Conservation (phyloP, 2,113 vertebrate genomes). For the Bos javanicus region DNA sequence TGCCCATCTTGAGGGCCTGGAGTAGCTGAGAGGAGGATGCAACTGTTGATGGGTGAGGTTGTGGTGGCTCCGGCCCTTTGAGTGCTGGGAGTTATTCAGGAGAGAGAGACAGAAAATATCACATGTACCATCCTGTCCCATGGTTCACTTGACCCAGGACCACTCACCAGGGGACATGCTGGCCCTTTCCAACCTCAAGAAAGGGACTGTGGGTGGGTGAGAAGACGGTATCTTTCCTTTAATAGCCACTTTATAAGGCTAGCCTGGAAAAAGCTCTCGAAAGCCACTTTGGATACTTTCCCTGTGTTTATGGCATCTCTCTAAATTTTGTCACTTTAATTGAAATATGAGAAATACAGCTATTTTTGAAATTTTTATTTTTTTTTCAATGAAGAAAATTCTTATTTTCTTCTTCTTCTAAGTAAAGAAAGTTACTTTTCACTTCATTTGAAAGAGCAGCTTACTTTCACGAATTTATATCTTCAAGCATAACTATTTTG, state of each 20-base stretch:
- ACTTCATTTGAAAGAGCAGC: not conserved
- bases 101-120: not conserved
- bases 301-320: not conserved
- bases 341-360: not conserved
- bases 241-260: not conserved
- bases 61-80: not conserved
- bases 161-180: too few relatives aligned
- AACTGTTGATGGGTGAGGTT: not conserved
- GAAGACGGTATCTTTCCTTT: not conserved
- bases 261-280: not conserved
- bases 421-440: not conserved
- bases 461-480: not conserved
- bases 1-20: not conserved
- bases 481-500: not conserved
- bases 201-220: not conserved
- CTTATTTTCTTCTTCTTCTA: not conserved
- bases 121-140: not conserved
- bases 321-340: not conserved
- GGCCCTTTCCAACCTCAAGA: not conserved
- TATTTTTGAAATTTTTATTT: not conserved
- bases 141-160: not conserved
- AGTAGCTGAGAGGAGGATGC: not conserved
- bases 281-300: not conserved
- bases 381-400: not conserved
- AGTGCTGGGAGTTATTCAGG: not conserved